A percentile compares a stretch with the other conserved stretches of the same genome.
These are phyloP conservation scores for Eupristina koningsbergeri DNA, from an alignment of 1,140 invertebrate species.

Conservation along the genomic window DNA sequence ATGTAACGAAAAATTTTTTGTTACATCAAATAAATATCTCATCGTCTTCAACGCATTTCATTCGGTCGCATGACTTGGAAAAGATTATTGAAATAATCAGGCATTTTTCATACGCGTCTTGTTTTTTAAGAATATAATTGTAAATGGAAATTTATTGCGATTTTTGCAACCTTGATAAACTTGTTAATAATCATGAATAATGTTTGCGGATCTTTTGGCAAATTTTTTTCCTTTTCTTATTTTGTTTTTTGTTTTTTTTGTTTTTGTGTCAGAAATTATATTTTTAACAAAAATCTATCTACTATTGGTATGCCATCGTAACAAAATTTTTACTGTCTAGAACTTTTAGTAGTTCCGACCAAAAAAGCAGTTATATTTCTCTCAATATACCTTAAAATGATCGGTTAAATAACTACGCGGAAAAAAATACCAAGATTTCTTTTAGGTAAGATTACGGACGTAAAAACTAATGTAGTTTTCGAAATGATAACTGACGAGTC, in stretches of 20 bases:
- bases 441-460: neutral
- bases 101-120: neutral
- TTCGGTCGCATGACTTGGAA: neutral
- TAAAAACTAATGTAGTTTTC: neutral
- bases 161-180: neutral
- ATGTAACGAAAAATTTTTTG: neutral
- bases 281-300: neutral
- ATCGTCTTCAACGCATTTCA: neutral
- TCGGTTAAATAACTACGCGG: neutral
- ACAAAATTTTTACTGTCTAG: neutral
- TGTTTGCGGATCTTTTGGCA: neutral
- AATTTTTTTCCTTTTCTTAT: neutral
- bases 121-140: neutral
- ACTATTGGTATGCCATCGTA: neutral
- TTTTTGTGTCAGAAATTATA: neutral
- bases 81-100: neutral
- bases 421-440: neutral
- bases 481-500: conserved; percentile 34
- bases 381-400: neutral
- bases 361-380: neutral
- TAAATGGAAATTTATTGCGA: neutral
- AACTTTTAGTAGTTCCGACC: neutral
- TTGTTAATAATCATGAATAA: neutral
- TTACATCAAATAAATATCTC: neutral
- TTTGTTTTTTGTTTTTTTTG: neutral